phyloP scores from a whole-genome alignment of 2,113 vertebrate genomes.

The Anolis carolinensis region DNA sequence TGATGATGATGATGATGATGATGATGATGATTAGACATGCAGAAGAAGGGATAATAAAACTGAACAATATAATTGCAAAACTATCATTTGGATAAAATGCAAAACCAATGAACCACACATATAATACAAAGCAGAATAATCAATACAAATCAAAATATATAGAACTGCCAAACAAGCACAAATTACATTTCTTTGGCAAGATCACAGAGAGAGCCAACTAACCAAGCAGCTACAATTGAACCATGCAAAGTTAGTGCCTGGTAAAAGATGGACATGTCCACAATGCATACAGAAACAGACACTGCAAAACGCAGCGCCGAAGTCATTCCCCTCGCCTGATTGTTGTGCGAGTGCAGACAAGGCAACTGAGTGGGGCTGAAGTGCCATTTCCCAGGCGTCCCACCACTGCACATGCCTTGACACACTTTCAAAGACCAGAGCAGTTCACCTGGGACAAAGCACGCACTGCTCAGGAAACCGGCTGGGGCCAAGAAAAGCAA shows the following conservation, averaged over 20 bases:
- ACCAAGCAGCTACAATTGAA: neutral
- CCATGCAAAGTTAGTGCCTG: neutral
- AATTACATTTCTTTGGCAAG: no score
- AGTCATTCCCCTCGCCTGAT: neutral
- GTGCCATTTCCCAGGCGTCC: conserved; percentile 72
- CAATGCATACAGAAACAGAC: conserved; percentile 1
- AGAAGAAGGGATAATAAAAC: no score
- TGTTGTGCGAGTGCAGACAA: neutral
- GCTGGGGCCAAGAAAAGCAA: conserved; percentile 86
- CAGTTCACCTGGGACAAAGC: conserved; percentile 84
- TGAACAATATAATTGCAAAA: no score
- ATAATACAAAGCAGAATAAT: no score
- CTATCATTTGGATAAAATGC: no score
- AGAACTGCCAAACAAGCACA: no score
- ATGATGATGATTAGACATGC: no score
- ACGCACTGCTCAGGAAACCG: conserved; percentile 79
- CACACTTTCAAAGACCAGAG: conserved; percentile 80
- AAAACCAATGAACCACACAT: no score
- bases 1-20: no score
- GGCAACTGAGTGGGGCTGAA: conserved; percentile 55
- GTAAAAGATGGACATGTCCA: no score
- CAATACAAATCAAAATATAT: no score
- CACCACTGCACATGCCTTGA: conserved; percentile 78
- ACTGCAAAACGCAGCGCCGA: neutral
- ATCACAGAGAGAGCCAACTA: neutral